These are phyloP conservation scores for Pseudopleuronectes americanus DNA, from an alignment of 2,797 vertebrate genomes.

Conservation along the genomic window DNA sequence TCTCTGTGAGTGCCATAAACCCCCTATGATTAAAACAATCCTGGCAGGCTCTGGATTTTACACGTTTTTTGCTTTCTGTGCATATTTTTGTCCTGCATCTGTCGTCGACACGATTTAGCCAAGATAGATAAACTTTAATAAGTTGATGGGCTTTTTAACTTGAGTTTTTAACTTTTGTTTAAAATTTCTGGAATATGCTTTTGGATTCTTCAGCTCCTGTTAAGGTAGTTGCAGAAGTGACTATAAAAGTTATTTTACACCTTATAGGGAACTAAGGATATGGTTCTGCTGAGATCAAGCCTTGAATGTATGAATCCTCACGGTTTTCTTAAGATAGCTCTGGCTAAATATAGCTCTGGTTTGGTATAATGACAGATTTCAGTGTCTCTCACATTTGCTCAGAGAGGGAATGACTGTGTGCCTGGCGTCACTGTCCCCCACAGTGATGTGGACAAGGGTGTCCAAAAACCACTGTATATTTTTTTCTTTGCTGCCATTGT, in stretches of 20 bases:
- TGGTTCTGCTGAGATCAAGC: slow-evolving; percentile 40
- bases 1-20: slow-evolving; percentile 39
- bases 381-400: slow-evolving; percentile 63
- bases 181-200: not conserved
- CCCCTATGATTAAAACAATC: slow-evolving; percentile 55
- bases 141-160: slow-evolving; percentile 35
- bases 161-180: slow-evolving; percentile 3
- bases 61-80: slow-evolving; percentile 40
- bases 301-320: slow-evolving; percentile 54
- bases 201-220: not conserved
- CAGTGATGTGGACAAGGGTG: slow-evolving; percentile 58
- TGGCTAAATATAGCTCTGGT: slow-evolving; percentile 71
- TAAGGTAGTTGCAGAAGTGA: not conserved
- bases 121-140: slow-evolving; percentile 23
- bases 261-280: slow-evolving; percentile 3
- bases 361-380: slow-evolving; percentile 79
- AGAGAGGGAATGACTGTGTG: slow-evolving; percentile 62
- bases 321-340: slow-evolving; percentile 67
- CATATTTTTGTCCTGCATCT: slow-evolving; percentile 22
- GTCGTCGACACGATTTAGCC: slow-evolving; percentile 41
- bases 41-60: slow-evolving; percentile 44
- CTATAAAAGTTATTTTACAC: not conserved
- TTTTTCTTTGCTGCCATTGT: slow-evolving; percentile 62
- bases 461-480: slow-evolving; percentile 62
- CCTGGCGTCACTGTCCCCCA: slow-evolving; percentile 73